Base-by-base conservation (phyloP, 2,888 invertebrate genomes). In the Dryomyza anilis region DNA sequence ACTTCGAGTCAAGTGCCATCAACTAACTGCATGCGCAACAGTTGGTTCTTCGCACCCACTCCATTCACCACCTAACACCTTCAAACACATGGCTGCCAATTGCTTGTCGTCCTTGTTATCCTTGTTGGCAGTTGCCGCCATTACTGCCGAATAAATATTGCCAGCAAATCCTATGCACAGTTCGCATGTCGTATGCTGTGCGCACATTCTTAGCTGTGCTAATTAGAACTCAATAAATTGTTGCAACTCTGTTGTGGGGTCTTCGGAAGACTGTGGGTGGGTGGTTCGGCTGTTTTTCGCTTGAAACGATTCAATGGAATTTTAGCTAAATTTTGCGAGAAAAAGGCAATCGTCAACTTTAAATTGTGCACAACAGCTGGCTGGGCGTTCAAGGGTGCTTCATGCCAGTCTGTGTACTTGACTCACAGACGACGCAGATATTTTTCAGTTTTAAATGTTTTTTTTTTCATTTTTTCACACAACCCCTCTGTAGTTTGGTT, bases 201-300 rank as follows among this genome's bases (percentile, higher is more conserved):
- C 33, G 33, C 33, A 39, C 14, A 3, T 7, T n/a, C 39, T 39
- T 39, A 2, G 3, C 7, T n/a, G 39, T 46, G 46, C 46, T 48
- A 76, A 76, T 76, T 76, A 76, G 77, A 76, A 76, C 74, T 74
- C 75, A 72, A 77, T 76, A 75, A 76, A 75, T 77, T 74, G 70
- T 69, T 68, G 21, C 39, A 53, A 43, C 55, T n/a, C 46, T 19
- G 33, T 33, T 33, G 33, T 33, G 33, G 39, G 3, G 39, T 39
- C 3, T n/a, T n/a, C 12, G 39, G n/a, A n/a, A 5, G 39, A 39
- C 3, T 55, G 30, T 10, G 53, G 16, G 27, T 30, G 53, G 36
- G 64, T 45, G 30, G 57, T 33, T 27, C 30, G 65, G 48, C 3
- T 21, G 29, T 16, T 39, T 12, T 27, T 29, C 2, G 14, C 46